Evolutionary conservation across 2,888 invertebrate species (phyloP).

Genomic region (Parascotia fuliginaria): DNA sequence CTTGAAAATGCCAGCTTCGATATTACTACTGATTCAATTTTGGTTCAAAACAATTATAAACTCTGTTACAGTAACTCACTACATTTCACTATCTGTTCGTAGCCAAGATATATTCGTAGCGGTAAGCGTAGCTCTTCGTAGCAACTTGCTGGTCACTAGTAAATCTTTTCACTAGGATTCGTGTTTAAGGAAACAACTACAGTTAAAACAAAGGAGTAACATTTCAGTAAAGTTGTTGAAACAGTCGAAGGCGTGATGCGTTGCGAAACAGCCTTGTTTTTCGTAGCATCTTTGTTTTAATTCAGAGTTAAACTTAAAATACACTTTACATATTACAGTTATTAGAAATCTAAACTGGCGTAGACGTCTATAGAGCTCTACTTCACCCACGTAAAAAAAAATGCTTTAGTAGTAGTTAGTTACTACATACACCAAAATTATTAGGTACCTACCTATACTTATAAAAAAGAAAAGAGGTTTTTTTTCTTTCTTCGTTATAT

Average conservation of each 20-base stretch:
- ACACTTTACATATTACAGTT: no score
- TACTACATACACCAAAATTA: no score
- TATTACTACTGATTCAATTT: slow-evolving; percentile 38
- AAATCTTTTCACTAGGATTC: slow-evolving; percentile 30
- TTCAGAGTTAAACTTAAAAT: no score
- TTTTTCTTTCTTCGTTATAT: no score
- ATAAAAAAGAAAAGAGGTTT: no score
- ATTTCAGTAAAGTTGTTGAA: background rate
- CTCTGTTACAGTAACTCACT: slow-evolving; percentile 34
- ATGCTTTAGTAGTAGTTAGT: no score
- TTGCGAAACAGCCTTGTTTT: background rate
- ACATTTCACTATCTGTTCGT: slow-evolving; percentile 18
- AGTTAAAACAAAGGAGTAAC: slow-evolving; percentile 28
- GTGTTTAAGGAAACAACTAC: slow-evolving; percentile 34
- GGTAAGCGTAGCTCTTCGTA: slow-evolving; percentile 41
- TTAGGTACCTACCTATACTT: no score
- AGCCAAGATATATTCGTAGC: slow-evolving; percentile 37
- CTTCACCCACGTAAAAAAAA: no score
- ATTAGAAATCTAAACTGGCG: no score
- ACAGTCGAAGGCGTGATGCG: slow-evolving; percentile 9
- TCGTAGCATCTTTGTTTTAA: no score
- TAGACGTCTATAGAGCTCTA: no score
- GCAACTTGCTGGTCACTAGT: slow-evolving; percentile 36
- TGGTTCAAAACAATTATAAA: slow-evolving; percentile 32
- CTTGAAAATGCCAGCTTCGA: slow-evolving; percentile 43